Base-by-base conservation (phyloP, 2,888 invertebrate species). In the Sepiola atlantica region DNA sequence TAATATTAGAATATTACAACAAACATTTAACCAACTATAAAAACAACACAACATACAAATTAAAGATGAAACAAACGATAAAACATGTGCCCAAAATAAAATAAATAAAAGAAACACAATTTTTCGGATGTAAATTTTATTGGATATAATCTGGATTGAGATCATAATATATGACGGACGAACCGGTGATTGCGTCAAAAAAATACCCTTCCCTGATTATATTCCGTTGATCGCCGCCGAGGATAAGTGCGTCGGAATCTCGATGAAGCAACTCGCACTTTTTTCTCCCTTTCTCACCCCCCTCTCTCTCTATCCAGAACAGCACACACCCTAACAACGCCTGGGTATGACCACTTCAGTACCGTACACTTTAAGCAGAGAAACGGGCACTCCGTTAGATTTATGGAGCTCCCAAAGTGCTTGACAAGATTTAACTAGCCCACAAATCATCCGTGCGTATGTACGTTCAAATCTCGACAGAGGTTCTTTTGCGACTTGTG, bases 351-450 rank as follows among this genome's bases (percentile, higher is more conserved):
- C 77, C 12, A 77, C 77, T 12, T n/a, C n/a, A 28, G 1, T 77
- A 77, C 77, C 14, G 77, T 77, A 77, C n/a, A 77, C 77, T 28
- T 14, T n/a, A n/a, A 77, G 8, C 28, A 77, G 14, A n/a, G 77
- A n/a, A n/a, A n/a, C 12, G 14, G 77, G 12, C 14, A 14, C 28
- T 77, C 77, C 77, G 6, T 77, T 77, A 77, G 77, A 77, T 77
- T 77, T 77, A 77, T 77, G n/a, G 77, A 77, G 77, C 77, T n/a
- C n/a, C 77, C 28, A 77, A 77, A 77, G 77, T 77, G n/a, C 77
- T n/a, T n/a, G n/a, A 77, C 77, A 77, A 77, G 77, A 12, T 77
- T 77, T 77, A 77, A 77, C 77, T 77, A 77, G 14, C 10, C n/a
- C 28, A 77, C 77, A 77, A 77, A 77, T 77, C 77, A 77, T 77